Evolutionary conservation across 2,113 vertebrate genomes (phyloP).

Genomic region (Actenoides lindsayi): DNA sequence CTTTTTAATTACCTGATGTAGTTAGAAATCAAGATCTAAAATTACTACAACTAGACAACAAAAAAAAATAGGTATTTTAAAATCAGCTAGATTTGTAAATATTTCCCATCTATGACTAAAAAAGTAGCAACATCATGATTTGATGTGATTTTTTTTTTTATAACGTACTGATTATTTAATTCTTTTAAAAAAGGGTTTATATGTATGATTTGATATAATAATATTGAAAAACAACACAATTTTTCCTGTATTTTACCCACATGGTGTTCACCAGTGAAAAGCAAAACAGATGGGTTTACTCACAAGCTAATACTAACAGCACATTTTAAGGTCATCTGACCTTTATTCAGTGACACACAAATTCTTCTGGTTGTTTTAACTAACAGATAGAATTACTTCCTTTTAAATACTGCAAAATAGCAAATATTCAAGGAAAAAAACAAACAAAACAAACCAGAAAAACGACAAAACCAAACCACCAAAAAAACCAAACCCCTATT

Average conservation of each 20-base stretch:
- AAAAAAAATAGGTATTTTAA: background rate
- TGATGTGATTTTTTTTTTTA: background rate
- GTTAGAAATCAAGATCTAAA: background rate
- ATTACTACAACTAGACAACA: background rate
- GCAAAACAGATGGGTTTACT: background rate
- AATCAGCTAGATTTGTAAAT: background rate
- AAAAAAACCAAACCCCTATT: background rate
- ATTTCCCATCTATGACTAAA: background rate
- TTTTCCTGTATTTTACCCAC: background rate
- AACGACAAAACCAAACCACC: background rate
- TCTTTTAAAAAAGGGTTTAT: background rate
- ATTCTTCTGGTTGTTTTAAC: background rate
- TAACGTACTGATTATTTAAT: background rate
- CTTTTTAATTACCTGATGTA: background rate
- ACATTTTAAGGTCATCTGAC: background rate
- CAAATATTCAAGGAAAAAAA: background rate
- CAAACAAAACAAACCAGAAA: background rate
- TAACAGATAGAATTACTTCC: background rate
- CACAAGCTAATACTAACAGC: background rate
- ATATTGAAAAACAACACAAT: background rate
- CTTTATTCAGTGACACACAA: background rate
- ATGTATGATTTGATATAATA: background rate
- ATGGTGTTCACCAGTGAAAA: background rate
- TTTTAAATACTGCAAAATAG: background rate
- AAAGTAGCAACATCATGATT: background rate